Percentiles rank a stretch among this genome's conserved stretches.
Conservation (phyloP, 2,888 invertebrate species). For the Eilema caniola region DNA sequence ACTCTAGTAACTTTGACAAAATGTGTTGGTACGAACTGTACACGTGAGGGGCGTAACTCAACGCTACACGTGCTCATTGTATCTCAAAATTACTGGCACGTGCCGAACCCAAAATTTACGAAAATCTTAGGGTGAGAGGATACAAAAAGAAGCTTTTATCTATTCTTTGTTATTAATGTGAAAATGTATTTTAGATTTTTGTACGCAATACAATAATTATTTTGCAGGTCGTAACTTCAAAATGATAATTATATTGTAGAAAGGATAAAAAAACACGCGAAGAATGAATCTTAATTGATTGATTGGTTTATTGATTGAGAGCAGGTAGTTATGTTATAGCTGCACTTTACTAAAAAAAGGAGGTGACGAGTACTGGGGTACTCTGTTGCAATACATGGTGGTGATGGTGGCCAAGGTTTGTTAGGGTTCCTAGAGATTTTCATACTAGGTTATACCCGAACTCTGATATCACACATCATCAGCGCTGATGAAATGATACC, state of each 20-base stretch:
- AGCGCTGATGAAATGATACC: not conserved
- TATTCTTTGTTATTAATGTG: conserved; percentile 5
- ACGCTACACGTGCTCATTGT: conserved; percentile 30
- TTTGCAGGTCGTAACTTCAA: no score
- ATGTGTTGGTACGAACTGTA: conserved; percentile 4
- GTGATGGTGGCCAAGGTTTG: no score
- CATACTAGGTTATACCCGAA: not conserved
- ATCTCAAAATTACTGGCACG: conserved; percentile 24
- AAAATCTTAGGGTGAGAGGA: conserved; percentile 18
- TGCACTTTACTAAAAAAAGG: no score
- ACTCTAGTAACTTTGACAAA: conserved; percentile 9
- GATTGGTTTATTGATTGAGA: no score
- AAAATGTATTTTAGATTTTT: not conserved
- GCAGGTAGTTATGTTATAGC: no score
- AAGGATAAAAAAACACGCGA: not conserved
- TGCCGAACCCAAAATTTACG: conserved; percentile 15
- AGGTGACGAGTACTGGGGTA: not conserved
- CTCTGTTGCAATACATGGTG: no score
- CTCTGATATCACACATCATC: not conserved
- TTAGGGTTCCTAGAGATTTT: not conserved
- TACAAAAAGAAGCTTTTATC: conserved; percentile 14
- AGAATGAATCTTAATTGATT: not conserved
- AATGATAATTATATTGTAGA: not conserved
- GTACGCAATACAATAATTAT: no score
- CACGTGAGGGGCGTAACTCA: conserved; percentile 17